Evolutionary conservation across 2,888 invertebrate genomes (phyloP).

Genomic region (Strigamia transsilvanica): DNA sequence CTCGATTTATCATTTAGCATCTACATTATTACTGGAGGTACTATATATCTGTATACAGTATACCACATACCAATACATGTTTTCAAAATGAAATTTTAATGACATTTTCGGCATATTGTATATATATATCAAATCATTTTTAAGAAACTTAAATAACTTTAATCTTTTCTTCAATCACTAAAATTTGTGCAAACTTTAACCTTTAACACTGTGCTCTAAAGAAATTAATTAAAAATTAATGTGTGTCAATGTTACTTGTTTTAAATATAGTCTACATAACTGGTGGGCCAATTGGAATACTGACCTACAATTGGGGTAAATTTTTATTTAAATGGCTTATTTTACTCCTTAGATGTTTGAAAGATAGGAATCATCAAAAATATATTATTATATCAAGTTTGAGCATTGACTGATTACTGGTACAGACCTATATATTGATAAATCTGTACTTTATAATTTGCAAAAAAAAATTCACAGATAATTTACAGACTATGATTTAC

Average conservation of each 20-base stretch:
- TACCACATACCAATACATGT: background rate
- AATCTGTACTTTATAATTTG: slow-evolving; percentile 3
- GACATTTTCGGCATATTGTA: background rate
- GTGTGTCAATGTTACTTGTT: too few relatives aligned
- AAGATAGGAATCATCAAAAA: background rate
- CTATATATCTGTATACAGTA: background rate
- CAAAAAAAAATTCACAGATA: background rate
- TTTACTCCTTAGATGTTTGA: background rate
- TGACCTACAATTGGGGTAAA: slow-evolving; percentile 11
- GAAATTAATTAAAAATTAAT: too few relatives aligned
- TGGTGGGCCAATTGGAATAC: background rate
- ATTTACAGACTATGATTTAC: slow-evolving; percentile 19
- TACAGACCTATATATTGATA: background rate
- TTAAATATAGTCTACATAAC: background rate
- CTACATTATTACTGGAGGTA: slow-evolving; percentile 32
- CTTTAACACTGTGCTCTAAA: too few relatives aligned
- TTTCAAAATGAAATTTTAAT: background rate
- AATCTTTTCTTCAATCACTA: too few relatives aligned
- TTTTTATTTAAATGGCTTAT: background rate
- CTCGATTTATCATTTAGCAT: slow-evolving; percentile 22
- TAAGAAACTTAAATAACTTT: too few relatives aligned
- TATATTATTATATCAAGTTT: background rate
- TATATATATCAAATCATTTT: too few relatives aligned
- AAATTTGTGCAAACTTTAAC: too few relatives aligned
- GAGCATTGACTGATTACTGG: background rate